Conservation (phyloP, 2,888 invertebrate genomes). For the Aphodius granarius region DNA sequence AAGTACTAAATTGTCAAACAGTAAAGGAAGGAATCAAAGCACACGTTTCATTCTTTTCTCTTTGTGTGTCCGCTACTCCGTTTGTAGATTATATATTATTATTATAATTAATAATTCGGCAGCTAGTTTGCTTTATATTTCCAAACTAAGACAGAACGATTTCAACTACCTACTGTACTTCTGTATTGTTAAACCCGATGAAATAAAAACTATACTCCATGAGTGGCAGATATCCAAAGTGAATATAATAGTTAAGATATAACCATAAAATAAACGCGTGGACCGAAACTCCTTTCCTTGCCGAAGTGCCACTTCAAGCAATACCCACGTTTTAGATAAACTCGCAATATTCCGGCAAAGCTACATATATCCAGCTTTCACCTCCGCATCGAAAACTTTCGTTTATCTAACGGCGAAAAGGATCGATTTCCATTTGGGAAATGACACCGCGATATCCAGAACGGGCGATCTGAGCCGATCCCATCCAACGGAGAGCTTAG, state of each 20-base stretch:
- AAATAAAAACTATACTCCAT: not conserved
- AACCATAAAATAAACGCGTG: not conserved
- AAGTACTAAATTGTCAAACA: too few relatives aligned
- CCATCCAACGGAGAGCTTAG: not conserved
- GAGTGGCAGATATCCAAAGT: not conserved
- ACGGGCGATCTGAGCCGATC: not conserved
- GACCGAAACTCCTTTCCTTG: not conserved
- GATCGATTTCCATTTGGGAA: constrained; percentile 8
- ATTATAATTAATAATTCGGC: too few relatives aligned
- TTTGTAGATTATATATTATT: too few relatives aligned
- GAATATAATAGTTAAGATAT: not conserved
- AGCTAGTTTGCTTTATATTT: too few relatives aligned
- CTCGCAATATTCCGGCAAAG: not conserved
- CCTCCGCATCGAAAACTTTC: not conserved
- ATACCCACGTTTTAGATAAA: not conserved
- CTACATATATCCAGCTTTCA: not conserved
- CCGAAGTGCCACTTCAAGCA: not conserved
- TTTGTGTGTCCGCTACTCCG: too few relatives aligned
- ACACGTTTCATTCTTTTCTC: too few relatives aligned
- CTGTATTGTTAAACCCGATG: not conserved
- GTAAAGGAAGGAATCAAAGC: too few relatives aligned
- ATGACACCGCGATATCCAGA: not conserved
- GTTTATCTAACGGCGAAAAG: not conserved
- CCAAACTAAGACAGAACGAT: too few relatives aligned
- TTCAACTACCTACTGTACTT: too few relatives aligned